These are phyloP conservation scores for Eleutherodactylus coqui DNA, from an alignment of 2,797 vertebrate species.

Conservation along the genomic window DNA sequence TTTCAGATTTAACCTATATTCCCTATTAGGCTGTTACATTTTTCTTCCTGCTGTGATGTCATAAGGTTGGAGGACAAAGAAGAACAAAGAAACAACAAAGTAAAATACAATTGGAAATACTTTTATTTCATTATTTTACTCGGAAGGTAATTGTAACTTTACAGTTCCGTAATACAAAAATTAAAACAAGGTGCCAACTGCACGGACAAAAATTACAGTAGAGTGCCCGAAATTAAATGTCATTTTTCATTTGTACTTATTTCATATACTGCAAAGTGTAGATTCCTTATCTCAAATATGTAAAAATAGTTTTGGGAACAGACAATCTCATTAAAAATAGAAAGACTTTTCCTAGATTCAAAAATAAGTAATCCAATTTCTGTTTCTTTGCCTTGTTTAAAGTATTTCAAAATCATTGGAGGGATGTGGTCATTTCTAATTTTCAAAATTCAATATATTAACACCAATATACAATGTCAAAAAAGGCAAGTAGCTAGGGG, in stretches of 20 bases:
- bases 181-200: slow-evolving; percentile 11
- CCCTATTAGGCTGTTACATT: slow-evolving; percentile 51
- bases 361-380: not conserved
- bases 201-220: not conserved
- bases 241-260: not conserved
- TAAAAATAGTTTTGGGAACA: not conserved
- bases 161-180: not conserved
- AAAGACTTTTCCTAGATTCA: not conserved
- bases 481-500: too few relatives aligned
- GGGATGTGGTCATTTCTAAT: not conserved
- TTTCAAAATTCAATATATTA: not conserved
- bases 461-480: not conserved
- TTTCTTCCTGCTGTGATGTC: slow-evolving; percentile 58
- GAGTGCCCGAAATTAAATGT: not conserved
- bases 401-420: not conserved
- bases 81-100: slow-evolving; percentile 53
- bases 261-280: not conserved
- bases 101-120: slow-evolving; percentile 23
- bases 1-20: slow-evolving; percentile 58
- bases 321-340: not conserved
- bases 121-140: slow-evolving; percentile 25
- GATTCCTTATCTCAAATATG: not conserved
- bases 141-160: slow-evolving; percentile 15
- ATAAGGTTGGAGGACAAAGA: slow-evolving; percentile 44
- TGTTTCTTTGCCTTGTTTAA: not conserved